Evolutionary conservation across 1,140 invertebrate species (phyloP), one percentile per base, ranked within the genome.

Genomic region (Brachionus rubens): DNA sequence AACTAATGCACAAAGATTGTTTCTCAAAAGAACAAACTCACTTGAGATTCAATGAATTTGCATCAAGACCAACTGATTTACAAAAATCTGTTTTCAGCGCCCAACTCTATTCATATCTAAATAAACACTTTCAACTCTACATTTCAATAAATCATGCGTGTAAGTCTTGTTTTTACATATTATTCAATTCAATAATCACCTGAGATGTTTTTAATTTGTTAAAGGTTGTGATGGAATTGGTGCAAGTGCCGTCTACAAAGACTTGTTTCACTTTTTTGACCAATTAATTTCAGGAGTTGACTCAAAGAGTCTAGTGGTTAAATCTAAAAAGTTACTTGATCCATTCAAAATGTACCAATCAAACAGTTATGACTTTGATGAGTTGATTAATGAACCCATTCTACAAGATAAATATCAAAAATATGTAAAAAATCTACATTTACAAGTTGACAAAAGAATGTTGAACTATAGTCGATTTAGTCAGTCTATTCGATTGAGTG

Each of bases 111-210:
- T 54, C 52, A 14, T 54, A 28, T 54, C 52, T 28, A 28, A 26
- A 54, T 3, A 54, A 54, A 54, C 26, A 54, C 33, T 54, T 30
- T 28, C 52, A 54, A 54, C 52, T 54, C 16, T 54, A 28, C 33
- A 54, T 54, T 12, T 54, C 52, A 24, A 54, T 54, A 54, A 54
- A 54, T 28, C 52, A 54, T 54, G 52, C 52, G 12, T 54, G 52
- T 54, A 54, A 33, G 52, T 54, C n/a, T 12, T 28, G 1, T 21
- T 28, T 10, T 33, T 21, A 30, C 14, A 26, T 54, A 28, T 3
- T 28, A 54, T 5, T 19, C 9, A 28, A 28, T 54, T 28, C 3
- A 54, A 54, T n/a, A n/a, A n/a, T n/a, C n/a, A n/a, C n/a, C n/a
- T n/a, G n/a, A n/a, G n/a, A n/a, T n/a, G n/a, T 54, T 28, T 28